Conservation (phyloP, 1,140 invertebrate species). For the Lasioglossum albipes region DNA sequence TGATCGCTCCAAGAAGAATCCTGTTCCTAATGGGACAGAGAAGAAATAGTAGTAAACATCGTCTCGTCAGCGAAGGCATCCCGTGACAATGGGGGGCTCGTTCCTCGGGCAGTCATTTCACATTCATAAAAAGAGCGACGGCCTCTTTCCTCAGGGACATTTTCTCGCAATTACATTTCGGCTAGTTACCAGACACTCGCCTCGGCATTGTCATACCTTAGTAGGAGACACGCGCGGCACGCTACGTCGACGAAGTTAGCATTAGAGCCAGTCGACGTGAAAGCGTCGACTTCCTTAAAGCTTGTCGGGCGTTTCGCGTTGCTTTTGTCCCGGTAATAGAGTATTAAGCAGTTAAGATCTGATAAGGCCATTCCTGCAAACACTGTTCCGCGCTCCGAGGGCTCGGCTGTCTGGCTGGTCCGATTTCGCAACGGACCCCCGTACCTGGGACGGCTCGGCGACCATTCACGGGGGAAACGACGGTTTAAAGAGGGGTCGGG, state of each 20-base stretch:
- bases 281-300: constrained; percentile 62
- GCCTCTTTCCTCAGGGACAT: constrained; percentile 2
- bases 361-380: constrained; percentile 55
- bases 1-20: neutral
- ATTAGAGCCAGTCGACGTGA: constrained; percentile 45
- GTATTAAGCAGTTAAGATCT: constrained; percentile 60
- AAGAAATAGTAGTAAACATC: neutral
- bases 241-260: constrained; percentile 50
- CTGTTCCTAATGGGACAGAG: neutral
- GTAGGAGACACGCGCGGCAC: constrained; percentile 13
- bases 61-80: neutral
- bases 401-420: neutral
- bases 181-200: constrained; percentile 38
- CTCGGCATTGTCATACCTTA: constrained; percentile 39
- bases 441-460: neutral
- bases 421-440: neutral
- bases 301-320: constrained; percentile 49
- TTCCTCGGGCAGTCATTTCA: neutral
- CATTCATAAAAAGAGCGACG: constrained; percentile 1
- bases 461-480: neutral
- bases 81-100: neutral
- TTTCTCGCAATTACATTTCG: constrained; percentile 59
- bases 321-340: constrained; percentile 63
- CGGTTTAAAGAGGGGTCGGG: neutral
- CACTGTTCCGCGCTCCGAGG: neutral